Evolutionary conservation across 2,797 vertebrate genomes (phyloP).

Genomic region (Calcarius lapponicus): DNA sequence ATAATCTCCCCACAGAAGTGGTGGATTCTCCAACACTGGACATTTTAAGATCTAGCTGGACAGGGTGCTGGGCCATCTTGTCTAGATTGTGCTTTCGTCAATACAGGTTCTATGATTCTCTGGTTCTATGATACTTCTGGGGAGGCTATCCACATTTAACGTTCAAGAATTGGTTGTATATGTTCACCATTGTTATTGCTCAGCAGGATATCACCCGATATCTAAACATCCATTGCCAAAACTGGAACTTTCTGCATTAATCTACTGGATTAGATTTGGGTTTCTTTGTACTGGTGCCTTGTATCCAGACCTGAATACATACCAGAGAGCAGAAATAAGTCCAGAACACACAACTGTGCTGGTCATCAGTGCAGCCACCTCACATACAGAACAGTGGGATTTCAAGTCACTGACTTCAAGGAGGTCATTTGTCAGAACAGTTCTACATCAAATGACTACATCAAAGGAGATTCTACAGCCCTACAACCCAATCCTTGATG

Average conservation of each 20-base stretch:
- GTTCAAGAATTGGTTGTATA: not conserved
- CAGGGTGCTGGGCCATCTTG: not conserved
- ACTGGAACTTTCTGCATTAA: not conserved
- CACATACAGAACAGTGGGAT: not conserved
- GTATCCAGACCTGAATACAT: not conserved
- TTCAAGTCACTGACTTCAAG: not conserved
- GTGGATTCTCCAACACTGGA: not conserved
- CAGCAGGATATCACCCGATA: not conserved
- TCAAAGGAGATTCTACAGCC: not conserved
- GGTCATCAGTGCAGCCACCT: not conserved
- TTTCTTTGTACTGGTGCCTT: not conserved
- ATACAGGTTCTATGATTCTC: not conserved
- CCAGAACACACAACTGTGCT: not conserved
- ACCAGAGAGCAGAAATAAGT: not conserved
- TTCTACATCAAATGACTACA: not conserved
- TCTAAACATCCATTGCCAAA: not conserved
- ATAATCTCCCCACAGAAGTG: not conserved
- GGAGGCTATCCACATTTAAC: not conserved
- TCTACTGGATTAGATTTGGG: not conserved
- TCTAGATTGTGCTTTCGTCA: not conserved
- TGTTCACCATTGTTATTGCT: not conserved
- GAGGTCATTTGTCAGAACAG: not conserved
- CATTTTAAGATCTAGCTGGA: not conserved
- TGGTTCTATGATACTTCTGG: not conserved
- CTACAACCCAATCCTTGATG: not conserved